Conservation (phyloP, 1,140 invertebrate species). For the Drosophila eugracilis region DNA sequence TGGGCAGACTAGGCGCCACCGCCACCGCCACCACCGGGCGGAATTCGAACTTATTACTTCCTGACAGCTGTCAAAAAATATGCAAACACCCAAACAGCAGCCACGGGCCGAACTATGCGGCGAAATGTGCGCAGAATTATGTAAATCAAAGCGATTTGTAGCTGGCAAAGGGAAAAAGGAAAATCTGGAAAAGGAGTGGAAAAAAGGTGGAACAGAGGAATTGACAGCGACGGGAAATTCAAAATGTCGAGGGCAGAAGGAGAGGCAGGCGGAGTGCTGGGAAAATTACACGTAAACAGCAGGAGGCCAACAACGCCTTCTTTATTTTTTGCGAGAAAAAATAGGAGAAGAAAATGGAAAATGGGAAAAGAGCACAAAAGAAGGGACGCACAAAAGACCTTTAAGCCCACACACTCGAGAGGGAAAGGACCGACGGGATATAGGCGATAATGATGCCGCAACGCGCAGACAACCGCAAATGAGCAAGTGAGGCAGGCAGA, state of each 20-base stretch:
- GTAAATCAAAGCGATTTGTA: constrained; percentile 83
- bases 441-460: constrained; percentile 64
- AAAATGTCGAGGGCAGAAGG: constrained; percentile 66
- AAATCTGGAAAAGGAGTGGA: constrained; percentile 41
- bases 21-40: constrained; percentile 47
- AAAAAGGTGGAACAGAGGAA: constrained; percentile 57
- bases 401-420: constrained; percentile 61
- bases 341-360: too few relatives aligned
- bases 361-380: constrained; percentile 42
- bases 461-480: constrained; percentile 67
- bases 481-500: constrained; percentile 45
- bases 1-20: constrained; percentile 63
- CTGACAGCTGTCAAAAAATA: constrained; percentile 84
- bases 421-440: constrained; percentile 12
- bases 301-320: constrained; percentile 53
- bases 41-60: constrained; percentile 83
- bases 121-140: constrained; percentile 80
- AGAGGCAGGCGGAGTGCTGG: constrained; percentile 51
- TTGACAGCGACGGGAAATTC: constrained; percentile 76
- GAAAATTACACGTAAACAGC: constrained; percentile 79
- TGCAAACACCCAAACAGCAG: constrained; percentile 66
- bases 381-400: constrained; percentile 40
- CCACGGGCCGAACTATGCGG: constrained; percentile 68
- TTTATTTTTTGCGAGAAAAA: constrained; percentile 54
- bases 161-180: constrained; percentile 20